Conservation (phyloP, 2,797 vertebrate genomes). For the Bradypodion ventrale region DNA sequence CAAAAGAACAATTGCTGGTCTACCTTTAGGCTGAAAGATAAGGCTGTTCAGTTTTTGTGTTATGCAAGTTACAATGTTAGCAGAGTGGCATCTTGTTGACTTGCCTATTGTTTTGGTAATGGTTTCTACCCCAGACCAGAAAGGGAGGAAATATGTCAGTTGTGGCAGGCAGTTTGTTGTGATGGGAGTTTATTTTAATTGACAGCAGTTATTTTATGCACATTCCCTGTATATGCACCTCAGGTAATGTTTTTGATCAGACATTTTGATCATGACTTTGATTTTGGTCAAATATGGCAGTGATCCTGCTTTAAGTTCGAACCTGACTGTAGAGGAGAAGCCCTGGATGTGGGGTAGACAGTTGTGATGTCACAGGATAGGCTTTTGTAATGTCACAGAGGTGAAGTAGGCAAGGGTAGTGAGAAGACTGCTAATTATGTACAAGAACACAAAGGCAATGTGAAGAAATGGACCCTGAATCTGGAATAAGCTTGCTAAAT, state of each 20-base stretch:
- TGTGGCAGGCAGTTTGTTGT: slow-evolving; percentile 56
- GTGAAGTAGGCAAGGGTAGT: neutral
- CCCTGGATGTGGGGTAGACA: no score
- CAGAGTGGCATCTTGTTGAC: slow-evolving; percentile 17
- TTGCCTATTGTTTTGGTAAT: slow-evolving; percentile 54
- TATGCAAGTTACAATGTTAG: neutral
- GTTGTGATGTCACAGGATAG: no score
- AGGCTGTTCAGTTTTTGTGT: slow-evolving; percentile 24
- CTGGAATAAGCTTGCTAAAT: no score
- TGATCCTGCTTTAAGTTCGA: slow-evolving; percentile 62
- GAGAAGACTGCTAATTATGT: no score
- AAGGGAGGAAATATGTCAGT: slow-evolving; percentile 42
- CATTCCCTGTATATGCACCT: neutral
- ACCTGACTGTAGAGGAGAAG: no score
- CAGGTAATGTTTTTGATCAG: slow-evolving; percentile 30
- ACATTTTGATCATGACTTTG: no score
- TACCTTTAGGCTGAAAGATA: slow-evolving; percentile 32
- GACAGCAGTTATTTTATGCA: no score
- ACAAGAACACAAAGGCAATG: no score
- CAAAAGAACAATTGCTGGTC: slow-evolving; percentile 19
- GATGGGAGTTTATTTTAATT: neutral
- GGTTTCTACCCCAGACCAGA: neutral
- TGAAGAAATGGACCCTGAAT: no score
- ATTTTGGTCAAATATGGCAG: slow-evolving; percentile 64
- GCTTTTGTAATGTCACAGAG: no score